Percentiles rank a stretch among this genome's conserved stretches.
Evolutionary conservation across 2,113 vertebrate species (phyloP).

Genomic region (Dicaeum eximium): DNA sequence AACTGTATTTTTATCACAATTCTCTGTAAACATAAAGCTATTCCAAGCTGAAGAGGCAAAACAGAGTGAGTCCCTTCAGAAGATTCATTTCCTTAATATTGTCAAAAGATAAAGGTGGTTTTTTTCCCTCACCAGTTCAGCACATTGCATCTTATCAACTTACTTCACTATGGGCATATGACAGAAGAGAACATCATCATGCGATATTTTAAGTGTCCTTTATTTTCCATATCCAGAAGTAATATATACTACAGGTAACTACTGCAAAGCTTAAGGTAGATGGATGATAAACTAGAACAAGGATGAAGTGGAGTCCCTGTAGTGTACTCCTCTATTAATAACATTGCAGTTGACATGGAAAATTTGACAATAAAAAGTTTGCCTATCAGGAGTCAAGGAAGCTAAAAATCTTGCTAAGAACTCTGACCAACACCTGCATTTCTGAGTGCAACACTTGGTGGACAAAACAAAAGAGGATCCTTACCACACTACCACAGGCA

Average conservation of each 20-base stretch:
- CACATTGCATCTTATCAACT: neutral
- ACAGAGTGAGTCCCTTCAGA: neutral
- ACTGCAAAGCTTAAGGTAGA: neutral
- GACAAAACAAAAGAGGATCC: neutral
- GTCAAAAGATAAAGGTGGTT: neutral
- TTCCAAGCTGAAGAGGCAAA: neutral
- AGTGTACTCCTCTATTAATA: neutral
- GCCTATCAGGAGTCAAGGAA: neutral
- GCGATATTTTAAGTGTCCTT: neutral
- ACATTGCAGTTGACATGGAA: fast-evolving
- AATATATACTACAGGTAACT: neutral
- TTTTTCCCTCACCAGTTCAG: neutral
- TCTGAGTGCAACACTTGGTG: neutral
- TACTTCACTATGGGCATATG: fast-evolving
- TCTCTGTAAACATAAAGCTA: neutral
- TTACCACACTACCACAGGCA: neutral
- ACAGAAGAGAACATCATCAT: neutral
- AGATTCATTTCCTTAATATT: neutral
- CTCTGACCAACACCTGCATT: neutral
- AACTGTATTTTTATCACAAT: neutral
- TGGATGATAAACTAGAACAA: neutral
- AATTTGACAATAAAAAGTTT: neutral
- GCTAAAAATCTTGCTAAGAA: neutral
- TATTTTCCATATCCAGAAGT: neutral
- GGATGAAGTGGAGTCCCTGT: neutral